phyloP scores from a whole-genome alignment of 2,113 vertebrate genomes.

The Pyrgilauda ruficollis region DNA sequence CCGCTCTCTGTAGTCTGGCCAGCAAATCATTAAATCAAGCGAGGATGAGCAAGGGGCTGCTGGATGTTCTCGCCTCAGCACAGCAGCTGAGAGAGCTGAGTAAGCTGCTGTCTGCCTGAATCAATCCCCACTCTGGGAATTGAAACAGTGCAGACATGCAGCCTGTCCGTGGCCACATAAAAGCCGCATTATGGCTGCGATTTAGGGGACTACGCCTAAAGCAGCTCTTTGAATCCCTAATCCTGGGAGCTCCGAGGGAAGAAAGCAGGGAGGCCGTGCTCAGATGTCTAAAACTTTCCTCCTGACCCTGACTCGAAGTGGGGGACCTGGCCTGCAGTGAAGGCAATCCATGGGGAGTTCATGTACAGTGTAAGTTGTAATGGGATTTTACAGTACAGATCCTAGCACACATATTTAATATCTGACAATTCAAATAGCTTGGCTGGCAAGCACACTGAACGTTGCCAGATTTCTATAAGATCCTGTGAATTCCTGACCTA shows the following conservation, averaged over 20 bases:
- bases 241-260: neutral
- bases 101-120: slow-evolving; percentile 37
- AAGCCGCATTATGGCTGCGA: neutral
- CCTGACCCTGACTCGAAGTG: neutral
- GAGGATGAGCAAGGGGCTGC: slow-evolving; percentile 48
- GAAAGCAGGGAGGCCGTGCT: neutral
- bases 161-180: neutral
- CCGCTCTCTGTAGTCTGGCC: slow-evolving; percentile 11
- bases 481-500: slow-evolving; percentile 28
- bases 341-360: neutral
- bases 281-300: neutral
- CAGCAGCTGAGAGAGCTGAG: slow-evolving; percentile 35
- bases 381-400: neutral
- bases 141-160: neutral
- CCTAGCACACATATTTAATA: slow-evolving; percentile 40
- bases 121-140: neutral
- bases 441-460: neutral
- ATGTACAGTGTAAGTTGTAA: neutral
- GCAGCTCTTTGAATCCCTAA: neutral
- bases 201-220: neutral
- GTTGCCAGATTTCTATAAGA: neutral
- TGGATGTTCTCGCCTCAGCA: neutral
- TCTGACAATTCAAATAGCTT: slow-evolving; percentile 11
- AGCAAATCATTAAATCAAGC: slow-evolving; percentile 34
- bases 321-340: neutral